phyloP scores from a whole-genome alignment of 2,113 vertebrate species.

The Daubentonia madagascariensis region DNA sequence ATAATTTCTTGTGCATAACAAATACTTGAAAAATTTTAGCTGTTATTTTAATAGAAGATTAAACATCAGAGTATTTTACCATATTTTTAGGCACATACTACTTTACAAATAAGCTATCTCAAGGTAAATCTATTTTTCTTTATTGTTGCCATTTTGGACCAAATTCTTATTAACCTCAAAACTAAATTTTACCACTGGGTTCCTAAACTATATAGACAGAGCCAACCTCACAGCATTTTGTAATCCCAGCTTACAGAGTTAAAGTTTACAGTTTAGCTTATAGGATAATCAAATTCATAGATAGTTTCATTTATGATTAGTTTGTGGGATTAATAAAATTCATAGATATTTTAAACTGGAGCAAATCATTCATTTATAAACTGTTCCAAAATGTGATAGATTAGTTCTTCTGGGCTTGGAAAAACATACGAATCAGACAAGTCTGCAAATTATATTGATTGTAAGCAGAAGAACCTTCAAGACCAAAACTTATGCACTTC shows the following conservation, averaged over 20 bases:
- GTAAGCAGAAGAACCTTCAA: not conserved
- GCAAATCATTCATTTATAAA: not conserved
- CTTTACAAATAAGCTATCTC: not conserved
- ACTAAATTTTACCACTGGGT: not conserved
- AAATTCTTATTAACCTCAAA: slow-evolving; percentile 8
- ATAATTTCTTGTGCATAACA: not conserved
- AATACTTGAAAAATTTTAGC: not conserved
- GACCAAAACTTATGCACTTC: not conserved
- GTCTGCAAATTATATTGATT: not conserved
- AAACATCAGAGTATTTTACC: not conserved
- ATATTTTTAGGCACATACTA: not conserved
- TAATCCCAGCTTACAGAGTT: not conserved
- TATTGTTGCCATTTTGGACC: not conserved
- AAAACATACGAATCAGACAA: not conserved
- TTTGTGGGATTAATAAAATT: not conserved
- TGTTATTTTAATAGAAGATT: not conserved
- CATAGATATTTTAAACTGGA: not conserved
- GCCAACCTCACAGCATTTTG: not conserved
- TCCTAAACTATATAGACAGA: not conserved
- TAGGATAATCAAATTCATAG: not conserved
- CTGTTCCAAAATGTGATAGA: not conserved
- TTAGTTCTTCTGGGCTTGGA: not conserved
- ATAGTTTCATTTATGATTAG: not conserved
- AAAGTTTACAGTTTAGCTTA: not conserved
- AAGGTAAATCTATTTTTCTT: not conserved